phyloP scores from a whole-genome alignment of 2,113 vertebrate genomes.

The Oryzias melastigma region DNA sequence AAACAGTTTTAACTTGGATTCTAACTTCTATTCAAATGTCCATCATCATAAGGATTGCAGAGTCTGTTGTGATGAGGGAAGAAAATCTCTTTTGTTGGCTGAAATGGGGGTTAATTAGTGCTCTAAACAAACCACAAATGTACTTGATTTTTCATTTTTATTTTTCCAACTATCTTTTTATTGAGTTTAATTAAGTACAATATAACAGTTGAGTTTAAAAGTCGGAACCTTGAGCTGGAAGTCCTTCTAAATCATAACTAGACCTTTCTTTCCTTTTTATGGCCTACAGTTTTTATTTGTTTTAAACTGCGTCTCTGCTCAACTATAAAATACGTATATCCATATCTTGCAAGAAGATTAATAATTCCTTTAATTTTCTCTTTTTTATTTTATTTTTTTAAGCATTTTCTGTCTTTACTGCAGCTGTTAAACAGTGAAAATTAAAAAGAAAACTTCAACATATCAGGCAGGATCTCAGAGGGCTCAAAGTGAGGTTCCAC shows the following conservation, averaged over 20 bases:
- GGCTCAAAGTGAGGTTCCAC: slow-evolving; percentile 27
- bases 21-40: slow-evolving; percentile 5
- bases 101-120: slow-evolving; percentile 4
- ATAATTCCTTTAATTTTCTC: neutral
- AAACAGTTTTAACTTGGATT: slow-evolving; percentile 18
- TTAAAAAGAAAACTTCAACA: neutral
- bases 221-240: too few species aligned
- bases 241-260: too few species aligned
- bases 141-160: too few species aligned
- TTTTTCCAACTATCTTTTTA: too few species aligned
- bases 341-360: neutral
- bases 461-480: slow-evolving; percentile 22
- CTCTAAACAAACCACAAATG: neutral
- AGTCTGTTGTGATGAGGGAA: neutral
- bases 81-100: slow-evolving; percentile 14
- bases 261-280: too few species aligned
- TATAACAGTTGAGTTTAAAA: too few species aligned
- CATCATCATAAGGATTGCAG: slow-evolving; percentile 15
- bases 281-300: too few species aligned
- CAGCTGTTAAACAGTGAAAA: neutral
- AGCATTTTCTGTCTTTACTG: neutral
- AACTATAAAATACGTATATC: too few species aligned
- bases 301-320: too few species aligned
- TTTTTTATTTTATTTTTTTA: neutral
- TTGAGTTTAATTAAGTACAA: too few species aligned